These are phyloP conservation scores for Luffia ferchaultella DNA, from an alignment of 2,888 invertebrate genomes.

Conservation along the genomic window DNA sequence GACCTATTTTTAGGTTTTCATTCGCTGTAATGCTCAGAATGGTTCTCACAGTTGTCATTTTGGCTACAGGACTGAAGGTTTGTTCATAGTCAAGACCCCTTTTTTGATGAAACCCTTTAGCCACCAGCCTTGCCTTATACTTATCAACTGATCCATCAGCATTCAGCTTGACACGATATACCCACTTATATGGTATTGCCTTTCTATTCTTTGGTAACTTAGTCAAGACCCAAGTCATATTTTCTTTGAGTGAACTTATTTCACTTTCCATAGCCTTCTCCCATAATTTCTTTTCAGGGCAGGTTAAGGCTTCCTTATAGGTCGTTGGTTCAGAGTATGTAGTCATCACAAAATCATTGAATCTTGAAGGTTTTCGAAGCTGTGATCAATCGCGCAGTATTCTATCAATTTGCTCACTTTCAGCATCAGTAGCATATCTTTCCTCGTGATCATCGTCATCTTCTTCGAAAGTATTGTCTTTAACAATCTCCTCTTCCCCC, in stretches of 20 bases:
- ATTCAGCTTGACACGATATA: constrained; percentile 16
- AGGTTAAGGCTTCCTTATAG: constrained; percentile 8
- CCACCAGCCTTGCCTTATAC: constrained; percentile 17
- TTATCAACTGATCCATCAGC: constrained; percentile 13
- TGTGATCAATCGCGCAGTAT: too few species aligned
- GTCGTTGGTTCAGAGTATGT: constrained; percentile 2
- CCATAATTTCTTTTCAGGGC: constrained; percentile 11
- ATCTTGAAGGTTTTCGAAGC: not conserved
- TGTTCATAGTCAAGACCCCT: constrained; percentile 12
- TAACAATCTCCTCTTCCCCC: too few species aligned
- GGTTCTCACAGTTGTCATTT: constrained; percentile 8
- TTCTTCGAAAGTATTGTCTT: too few species aligned
- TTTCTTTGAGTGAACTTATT: constrained; percentile 17
- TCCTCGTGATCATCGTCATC: too few species aligned
- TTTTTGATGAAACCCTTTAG: constrained; percentile 10
- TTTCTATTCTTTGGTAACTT: constrained; percentile 15
- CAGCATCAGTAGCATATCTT: too few species aligned
- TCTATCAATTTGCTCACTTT: too few species aligned
- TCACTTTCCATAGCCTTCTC: constrained; percentile 19
- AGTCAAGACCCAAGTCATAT: constrained; percentile 18
- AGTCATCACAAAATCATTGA: not conserved
- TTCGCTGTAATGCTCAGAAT: constrained; percentile 10
- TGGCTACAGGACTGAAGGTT: constrained; percentile 13
- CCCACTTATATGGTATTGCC: constrained; percentile 14
- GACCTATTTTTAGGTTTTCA: constrained; percentile 3